Percentiles rank a stretch among this genome's conserved stretches.
Evolutionary conservation across 2,888 invertebrate genomes (phyloP).

Genomic region (Uloborus plumipes): DNA sequence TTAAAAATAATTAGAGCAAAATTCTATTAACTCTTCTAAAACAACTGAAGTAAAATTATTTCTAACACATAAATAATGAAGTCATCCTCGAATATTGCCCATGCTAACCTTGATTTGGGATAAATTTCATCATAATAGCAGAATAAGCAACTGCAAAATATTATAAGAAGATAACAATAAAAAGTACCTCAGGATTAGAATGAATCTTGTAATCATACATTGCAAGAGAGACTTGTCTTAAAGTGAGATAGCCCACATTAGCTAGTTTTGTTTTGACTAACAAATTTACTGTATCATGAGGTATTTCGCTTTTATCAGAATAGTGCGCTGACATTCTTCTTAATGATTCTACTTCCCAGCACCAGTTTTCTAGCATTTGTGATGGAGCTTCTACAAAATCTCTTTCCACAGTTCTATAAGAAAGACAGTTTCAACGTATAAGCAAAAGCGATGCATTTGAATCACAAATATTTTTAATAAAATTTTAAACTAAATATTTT

Average conservation of each 20-base stretch:
- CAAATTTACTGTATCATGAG: constrained; percentile 72
- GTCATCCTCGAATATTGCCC: too few species aligned
- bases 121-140: too few species aligned
- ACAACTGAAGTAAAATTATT: too few species aligned
- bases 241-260: constrained; percentile 73
- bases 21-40: too few species aligned
- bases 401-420: constrained; percentile 72
- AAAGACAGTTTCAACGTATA: too few species aligned
- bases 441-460: too few species aligned
- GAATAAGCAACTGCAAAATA: too few species aligned
- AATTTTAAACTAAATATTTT: too few species aligned
- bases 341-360: constrained; percentile 73
- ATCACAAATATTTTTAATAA: too few species aligned
- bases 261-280: constrained; percentile 72
- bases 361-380: constrained; percentile 75
- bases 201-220: constrained; percentile 74
- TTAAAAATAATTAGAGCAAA: too few species aligned
- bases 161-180: neutral
- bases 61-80: too few species aligned
- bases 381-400: constrained; percentile 75
- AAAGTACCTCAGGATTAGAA: constrained; percentile 66
- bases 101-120: too few species aligned
- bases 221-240: constrained; percentile 73
- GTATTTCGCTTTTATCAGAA: constrained; percentile 70
- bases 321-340: constrained; percentile 73